Base-by-base conservation (phyloP, 2,797 vertebrate genomes). In the Pelobates cultripes region DNA sequence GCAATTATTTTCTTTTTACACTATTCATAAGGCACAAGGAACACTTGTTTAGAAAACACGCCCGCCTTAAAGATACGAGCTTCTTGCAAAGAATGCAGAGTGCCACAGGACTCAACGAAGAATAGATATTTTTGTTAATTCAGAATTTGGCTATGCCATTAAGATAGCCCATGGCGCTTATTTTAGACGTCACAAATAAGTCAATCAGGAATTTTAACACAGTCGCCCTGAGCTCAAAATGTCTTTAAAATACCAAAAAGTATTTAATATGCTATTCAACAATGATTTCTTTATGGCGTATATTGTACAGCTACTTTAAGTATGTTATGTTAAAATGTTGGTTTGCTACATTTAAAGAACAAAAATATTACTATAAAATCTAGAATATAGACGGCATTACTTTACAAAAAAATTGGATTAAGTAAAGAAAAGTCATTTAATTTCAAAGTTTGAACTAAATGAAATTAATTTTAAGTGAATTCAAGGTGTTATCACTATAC, bases 91-190 rank as follows among this genome's bases (percentile, higher is more conserved):
- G 87, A 87, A 87, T n/a, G 70, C 43, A 7, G 72, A 86, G 71
- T 3, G 3, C 73, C 76, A 87, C 2, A 17, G 82, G 86, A 90
- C 86, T 28, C 75, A 80, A 79, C 78, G 42, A 86, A 88, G 77
- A 91, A 88, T 41, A 68, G 79, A 83, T 76, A 87, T 84, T 85
- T 63, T 70, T 87, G 82, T 86, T 91, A 85, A 87, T 86, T 88
- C 84, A 79, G 51, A 85, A 74, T 17, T 71, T 63, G 87, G 86
- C 85, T 77, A 82, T 7, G 53, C 45, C 41, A 77, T 77, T 90
- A 86, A 87, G 84, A 73, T 77, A 77, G 75, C 84, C 76, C 41
- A 68, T 77, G 76, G 75, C 82, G 74, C 45, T 68, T 88, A 74
- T 64, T 85, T 87, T 51, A 80, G 45, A 79, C 53, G 85, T 89